These are phyloP conservation scores for Leucozona laternaria DNA, from an alignment of 2,888 invertebrate species.

Conservation along the genomic window DNA sequence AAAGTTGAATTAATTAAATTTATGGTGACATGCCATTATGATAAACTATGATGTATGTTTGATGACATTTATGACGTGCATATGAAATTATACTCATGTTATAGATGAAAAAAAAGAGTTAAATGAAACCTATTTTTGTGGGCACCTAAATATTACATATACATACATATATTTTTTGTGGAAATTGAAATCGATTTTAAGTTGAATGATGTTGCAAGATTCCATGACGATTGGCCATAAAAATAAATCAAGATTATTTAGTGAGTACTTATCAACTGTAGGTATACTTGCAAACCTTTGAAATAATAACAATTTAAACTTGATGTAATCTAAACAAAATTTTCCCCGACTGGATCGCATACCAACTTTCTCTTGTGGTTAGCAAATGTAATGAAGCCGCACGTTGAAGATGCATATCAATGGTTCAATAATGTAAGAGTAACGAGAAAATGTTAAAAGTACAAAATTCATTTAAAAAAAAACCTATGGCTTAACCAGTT, in stretches of 20 bases:
- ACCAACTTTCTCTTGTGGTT: no score
- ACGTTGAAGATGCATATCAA: no score
- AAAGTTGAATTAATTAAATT: constrained; percentile 44
- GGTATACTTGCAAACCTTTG: background rate
- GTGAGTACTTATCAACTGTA: constrained; percentile 1
- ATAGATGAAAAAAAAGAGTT: constrained; percentile 17
- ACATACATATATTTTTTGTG: background rate
- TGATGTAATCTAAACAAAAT: no score
- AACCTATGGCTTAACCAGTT: no score
- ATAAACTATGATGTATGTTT: constrained; percentile 39
- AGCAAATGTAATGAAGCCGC: no score
- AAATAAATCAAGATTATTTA: constrained; percentile 44
- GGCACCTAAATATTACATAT: background rate
- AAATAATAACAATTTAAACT: no score
- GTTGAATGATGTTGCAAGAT: constrained; percentile 22
- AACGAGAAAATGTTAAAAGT: no score
- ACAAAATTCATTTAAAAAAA: no score
- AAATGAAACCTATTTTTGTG: constrained; percentile 22
- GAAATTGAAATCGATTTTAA: constrained; percentile 13
- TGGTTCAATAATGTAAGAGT: no score
- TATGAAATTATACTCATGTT: constrained; percentile 30
- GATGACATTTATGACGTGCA: constrained; percentile 50
- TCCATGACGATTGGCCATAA: constrained; percentile 59
- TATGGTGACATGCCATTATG: constrained; percentile 51
- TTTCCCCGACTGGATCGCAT: no score